Conservation (phyloP, 2,113 vertebrate genomes). For the Brachyhypopomus gauderio region DNA sequence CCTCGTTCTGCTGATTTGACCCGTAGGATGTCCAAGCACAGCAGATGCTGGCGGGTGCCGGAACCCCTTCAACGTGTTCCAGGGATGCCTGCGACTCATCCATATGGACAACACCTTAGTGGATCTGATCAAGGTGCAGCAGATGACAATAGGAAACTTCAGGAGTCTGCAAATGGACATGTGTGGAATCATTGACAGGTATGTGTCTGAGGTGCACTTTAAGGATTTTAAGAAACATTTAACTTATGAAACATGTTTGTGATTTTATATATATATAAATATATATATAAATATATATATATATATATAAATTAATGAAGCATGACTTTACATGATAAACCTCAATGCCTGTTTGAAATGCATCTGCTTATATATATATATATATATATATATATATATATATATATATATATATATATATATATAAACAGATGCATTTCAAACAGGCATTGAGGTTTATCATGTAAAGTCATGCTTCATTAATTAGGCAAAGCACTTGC, state of each 20-base stretch:
- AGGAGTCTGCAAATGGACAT: conserved; percentile 90
- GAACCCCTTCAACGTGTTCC: conserved; percentile 80
- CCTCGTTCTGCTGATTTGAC: not conserved
- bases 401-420: not conserved
- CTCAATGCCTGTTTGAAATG: conserved; percentile 17
- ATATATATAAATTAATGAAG: conserved; percentile 48
- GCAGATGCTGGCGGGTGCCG: conserved; percentile 73
- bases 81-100: conserved; percentile 89
- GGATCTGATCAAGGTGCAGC: conserved; percentile 88
- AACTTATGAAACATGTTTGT: too few species aligned
- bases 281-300: too few species aligned
- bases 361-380: not conserved
- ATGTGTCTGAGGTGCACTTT: conserved; percentile 40
- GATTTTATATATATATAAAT: too few species aligned
- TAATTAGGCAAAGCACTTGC: conserved; percentile 27
- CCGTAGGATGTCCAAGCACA: conserved; percentile 81
- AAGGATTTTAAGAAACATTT: too few species aligned
- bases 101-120: conserved; percentile 73
- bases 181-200: conserved; percentile 94
- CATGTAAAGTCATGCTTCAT: conserved; percentile 19
- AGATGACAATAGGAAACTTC: conserved; percentile 85
- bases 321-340: conserved; percentile 13
- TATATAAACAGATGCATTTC: not conserved
- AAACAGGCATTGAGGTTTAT: conserved; percentile 25
- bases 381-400: too few species aligned